Evolutionary conservation across 2,797 vertebrate species (phyloP).

Genomic region (Gymnoscopelus braueri): DNA sequence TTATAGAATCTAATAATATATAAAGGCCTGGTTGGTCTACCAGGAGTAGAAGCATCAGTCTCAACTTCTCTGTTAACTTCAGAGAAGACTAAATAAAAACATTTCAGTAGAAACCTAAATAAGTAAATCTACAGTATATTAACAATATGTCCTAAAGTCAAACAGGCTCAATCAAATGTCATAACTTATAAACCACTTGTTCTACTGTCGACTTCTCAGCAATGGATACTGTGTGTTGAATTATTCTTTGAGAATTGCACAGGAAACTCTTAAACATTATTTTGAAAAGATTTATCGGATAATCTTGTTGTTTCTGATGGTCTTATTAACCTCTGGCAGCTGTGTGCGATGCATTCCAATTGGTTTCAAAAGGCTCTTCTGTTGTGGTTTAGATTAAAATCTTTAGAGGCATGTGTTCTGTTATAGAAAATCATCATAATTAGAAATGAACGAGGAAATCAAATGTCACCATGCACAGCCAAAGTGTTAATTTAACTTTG

Average conservation of each 20-base stretch:
- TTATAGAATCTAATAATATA: constrained; percentile 49
- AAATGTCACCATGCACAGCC: not conserved
- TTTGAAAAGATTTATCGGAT: constrained; percentile 22
- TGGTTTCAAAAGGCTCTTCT: constrained; percentile 22
- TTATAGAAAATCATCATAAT: too few relatives aligned
- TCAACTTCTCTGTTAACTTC: too few relatives aligned
- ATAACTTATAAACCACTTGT: not conserved
- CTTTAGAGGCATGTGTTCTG: too few relatives aligned
- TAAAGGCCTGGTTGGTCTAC: constrained; percentile 1
- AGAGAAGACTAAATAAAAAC: not conserved
- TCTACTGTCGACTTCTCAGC: not conserved
- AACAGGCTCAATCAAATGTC: not conserved
- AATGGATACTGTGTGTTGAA: not conserved
- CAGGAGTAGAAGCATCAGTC: not conserved
- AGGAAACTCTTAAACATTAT: constrained; percentile 1
- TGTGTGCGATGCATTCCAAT: constrained; percentile 18
- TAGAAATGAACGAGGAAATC: not conserved
- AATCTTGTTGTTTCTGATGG: constrained; percentile 21
- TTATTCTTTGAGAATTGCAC: not conserved
- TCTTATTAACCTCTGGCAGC: constrained; percentile 5
- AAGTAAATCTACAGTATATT: constrained; percentile 3
- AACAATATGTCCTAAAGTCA: not conserved
- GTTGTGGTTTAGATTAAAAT: not conserved
- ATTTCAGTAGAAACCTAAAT: not conserved
- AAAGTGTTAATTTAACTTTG: too few relatives aligned